Evolutionary conservation across 2,113 vertebrate genomes (phyloP).

Genomic region (Melanostigma gelatinosum): DNA sequence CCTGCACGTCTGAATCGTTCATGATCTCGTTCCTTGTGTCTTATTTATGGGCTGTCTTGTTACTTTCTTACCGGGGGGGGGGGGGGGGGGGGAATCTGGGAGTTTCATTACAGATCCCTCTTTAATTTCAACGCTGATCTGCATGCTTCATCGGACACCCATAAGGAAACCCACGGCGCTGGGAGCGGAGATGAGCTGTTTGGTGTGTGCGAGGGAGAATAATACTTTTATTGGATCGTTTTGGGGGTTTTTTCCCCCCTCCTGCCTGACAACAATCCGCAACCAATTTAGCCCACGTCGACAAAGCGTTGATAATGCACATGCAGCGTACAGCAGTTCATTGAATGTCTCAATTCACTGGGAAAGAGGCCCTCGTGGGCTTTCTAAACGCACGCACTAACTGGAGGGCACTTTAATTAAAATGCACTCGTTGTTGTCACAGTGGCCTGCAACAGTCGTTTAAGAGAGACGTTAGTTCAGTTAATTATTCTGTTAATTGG

Average conservation of each 20-base stretch:
- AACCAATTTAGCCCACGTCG: conserved; percentile 62
- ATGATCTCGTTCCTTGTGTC: conserved; percentile 50
- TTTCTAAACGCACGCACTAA: conserved; percentile 69
- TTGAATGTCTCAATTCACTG: conserved; percentile 66
- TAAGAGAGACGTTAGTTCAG: conserved; percentile 75
- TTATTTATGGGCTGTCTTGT: conserved; percentile 72
- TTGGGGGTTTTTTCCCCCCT: background rate
- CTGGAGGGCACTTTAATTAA: conserved; percentile 81
- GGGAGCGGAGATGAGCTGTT: conserved; percentile 50
- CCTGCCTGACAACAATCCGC: conserved; percentile 56
- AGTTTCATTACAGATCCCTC: conserved; percentile 71
- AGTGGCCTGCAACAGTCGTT: conserved; percentile 69
- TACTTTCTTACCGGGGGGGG: conserved; percentile 60
- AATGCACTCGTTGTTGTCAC: conserved; percentile 71
- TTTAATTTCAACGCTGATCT: conserved; percentile 72
- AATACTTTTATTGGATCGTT: conserved; percentile 46
- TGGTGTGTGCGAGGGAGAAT: conserved; percentile 33
- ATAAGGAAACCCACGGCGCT: conserved; percentile 49
- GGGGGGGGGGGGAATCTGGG: conserved; percentile 56
- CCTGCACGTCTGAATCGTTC: conserved; percentile 39
- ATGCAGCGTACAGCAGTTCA: conserved; percentile 40
- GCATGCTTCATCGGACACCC: conserved; percentile 69
- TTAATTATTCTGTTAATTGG: conserved; percentile 82
- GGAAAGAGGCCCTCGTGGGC: conserved; percentile 60
- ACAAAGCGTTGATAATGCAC: conserved; percentile 46